A percentile compares a stretch with the other conserved stretches of the same genome.
phyloP scores from a whole-genome alignment of 2,113 vertebrate species.

The Etheostoma cragini region DNA sequence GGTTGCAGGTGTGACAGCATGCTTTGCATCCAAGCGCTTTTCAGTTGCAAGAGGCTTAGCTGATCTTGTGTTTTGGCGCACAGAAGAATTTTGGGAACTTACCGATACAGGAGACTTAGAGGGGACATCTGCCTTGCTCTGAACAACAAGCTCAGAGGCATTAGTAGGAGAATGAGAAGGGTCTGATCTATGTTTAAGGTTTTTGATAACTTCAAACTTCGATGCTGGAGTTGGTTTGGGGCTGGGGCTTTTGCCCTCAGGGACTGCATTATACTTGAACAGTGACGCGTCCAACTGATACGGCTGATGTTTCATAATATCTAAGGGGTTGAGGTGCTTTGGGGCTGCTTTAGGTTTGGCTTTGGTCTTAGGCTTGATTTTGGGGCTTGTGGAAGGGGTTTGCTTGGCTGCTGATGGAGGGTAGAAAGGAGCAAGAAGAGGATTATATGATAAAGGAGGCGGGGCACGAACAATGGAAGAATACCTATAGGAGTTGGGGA shows the following conservation, averaged over 20 bases:
- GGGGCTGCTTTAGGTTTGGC: slow-evolving; percentile 85
- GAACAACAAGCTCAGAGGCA: slow-evolving; percentile 55
- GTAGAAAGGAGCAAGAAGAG: slow-evolving; percentile 91
- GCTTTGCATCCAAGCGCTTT: slow-evolving; percentile 75
- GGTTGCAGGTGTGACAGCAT: slow-evolving; percentile 67
- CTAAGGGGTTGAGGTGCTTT: slow-evolving; percentile 91
- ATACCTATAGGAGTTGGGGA: slow-evolving; percentile 95
- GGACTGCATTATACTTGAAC: slow-evolving; percentile 90
- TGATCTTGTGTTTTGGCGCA: slow-evolving; percentile 49
- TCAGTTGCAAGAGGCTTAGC: slow-evolving; percentile 70
- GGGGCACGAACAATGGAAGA: slow-evolving; percentile 96
- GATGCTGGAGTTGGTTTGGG: slow-evolving; percentile 76
- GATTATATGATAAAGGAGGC: slow-evolving; percentile 94
- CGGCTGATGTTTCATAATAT: slow-evolving; percentile 97
- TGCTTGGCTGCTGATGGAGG: slow-evolving; percentile 88
- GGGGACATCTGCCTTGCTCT: slow-evolving; percentile 66
- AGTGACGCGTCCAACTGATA: slow-evolving; percentile 93
- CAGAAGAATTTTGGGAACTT: slow-evolving; percentile 75
- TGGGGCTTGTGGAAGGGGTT: slow-evolving; percentile 79
- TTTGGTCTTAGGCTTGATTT: slow-evolving; percentile 76
- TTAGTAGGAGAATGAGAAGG: slow-evolving; percentile 55
- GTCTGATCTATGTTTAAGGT: slow-evolving; percentile 52
- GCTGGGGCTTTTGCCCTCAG: slow-evolving; percentile 78
- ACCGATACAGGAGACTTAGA: slow-evolving; percentile 84
- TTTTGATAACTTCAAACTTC: slow-evolving; percentile 67